A percentile compares a stretch with the other conserved stretches of the same genome.
Conservation (phyloP, 1,140 invertebrate species). For the Brachionus angularis region DNA sequence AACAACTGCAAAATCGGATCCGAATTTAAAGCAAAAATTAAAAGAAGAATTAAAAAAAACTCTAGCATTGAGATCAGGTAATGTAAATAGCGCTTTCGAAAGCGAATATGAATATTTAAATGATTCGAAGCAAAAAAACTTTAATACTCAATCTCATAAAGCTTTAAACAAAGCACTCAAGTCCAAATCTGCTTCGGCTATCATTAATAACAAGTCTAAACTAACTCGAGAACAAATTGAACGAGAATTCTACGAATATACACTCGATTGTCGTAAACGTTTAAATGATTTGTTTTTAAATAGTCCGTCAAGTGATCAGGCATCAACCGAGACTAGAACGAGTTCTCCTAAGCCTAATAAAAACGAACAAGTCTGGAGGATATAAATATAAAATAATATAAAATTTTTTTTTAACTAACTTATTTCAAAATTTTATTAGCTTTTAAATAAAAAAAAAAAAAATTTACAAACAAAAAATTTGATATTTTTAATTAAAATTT, state of each 20-base stretch:
- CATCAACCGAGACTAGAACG: constrained; percentile 7
- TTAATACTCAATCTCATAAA: not conserved
- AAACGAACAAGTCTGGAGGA: too few relatives aligned
- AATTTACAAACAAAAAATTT: not conserved
- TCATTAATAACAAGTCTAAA: not conserved
- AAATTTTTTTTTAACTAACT: too few relatives aligned
- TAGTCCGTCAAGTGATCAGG: not conserved
- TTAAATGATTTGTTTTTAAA: constrained; percentile 18
- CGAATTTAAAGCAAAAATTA: not conserved
- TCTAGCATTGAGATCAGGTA: not conserved
- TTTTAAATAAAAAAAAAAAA: not conserved
- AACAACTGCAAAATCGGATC: not conserved
- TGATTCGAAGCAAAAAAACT: not conserved
- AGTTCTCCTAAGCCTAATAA: too few relatives aligned
- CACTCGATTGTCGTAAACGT: constrained; percentile 19
- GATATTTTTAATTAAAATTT: not conserved
- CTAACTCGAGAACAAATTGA: constrained; percentile 33
- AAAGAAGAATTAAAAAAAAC: not conserved
- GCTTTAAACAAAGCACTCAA: not conserved
- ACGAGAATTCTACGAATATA: constrained; percentile 40
- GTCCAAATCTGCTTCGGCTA: not conserved
- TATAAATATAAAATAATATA: too few relatives aligned
- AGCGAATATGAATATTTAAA: too few relatives aligned
- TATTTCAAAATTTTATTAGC: too few relatives aligned
- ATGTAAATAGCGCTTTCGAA: not conserved